These are phyloP conservation scores for Trididemnum clinides DNA, from an alignment of 23 tunicate species.

Conservation along the genomic window DNA sequence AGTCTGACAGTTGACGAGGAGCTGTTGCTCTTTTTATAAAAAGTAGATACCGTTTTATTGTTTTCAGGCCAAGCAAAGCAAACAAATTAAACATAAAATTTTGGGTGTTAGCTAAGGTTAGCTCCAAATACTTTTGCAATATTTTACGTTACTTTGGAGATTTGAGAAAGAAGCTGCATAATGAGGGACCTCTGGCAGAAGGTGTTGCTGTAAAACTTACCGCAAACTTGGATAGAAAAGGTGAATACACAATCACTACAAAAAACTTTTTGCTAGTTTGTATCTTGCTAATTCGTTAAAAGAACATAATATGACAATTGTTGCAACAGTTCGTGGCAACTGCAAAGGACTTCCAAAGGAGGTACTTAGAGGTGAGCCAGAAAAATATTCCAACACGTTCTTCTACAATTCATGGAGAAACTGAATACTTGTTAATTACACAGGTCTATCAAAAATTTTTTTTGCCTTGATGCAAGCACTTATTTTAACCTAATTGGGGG, in stretches of 20 bases:
- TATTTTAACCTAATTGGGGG: too few species aligned
- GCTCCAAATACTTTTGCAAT: slow-evolving; percentile 23
- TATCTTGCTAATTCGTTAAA: slow-evolving; percentile 29
- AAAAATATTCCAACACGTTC: too few species aligned
- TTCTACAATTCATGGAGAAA: too few species aligned
- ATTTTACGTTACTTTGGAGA: slow-evolving; percentile 22
- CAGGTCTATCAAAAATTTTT: too few species aligned
- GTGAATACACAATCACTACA: background rate
- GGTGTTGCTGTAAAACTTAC: slow-evolving; percentile 20
- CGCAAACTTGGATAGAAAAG: slow-evolving; percentile 18
- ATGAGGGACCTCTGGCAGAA: background rate
- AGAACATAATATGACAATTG: slow-evolving; percentile 23
- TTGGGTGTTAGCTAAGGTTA: background rate
- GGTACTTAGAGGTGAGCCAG: too few species aligned
- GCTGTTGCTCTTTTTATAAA: slow-evolving; percentile 21
- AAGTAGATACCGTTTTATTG: slow-evolving; percentile 26
- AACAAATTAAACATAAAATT: slow-evolving; percentile 1
- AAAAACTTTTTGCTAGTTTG: slow-evolving; percentile 29
- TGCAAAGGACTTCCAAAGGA: slow-evolving; percentile 21
- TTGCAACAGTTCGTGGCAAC: slow-evolving; percentile 22
- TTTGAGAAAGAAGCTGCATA: slow-evolving; percentile 5
- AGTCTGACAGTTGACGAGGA: slow-evolving; percentile 18
- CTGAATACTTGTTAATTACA: too few species aligned
- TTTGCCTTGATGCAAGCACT: too few species aligned
- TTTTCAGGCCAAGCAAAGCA: slow-evolving; percentile 23